These are phyloP conservation scores for Papilio glaucus DNA, from an alignment of 1,140 invertebrate species.

Conservation along the genomic window DNA sequence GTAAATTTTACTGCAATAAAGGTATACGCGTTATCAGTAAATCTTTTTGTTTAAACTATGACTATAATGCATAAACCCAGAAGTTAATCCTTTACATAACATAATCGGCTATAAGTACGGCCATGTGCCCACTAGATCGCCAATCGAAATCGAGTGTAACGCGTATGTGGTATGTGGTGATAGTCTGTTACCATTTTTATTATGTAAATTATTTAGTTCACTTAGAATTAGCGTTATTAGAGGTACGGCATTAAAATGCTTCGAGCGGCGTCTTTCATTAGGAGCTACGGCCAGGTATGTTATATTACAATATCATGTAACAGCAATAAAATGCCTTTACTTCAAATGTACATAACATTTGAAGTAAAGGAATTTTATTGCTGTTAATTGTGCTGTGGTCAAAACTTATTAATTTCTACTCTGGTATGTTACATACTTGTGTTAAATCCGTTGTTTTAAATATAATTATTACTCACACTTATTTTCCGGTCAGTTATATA, in stretches of 20 bases:
- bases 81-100: conserved; percentile 54
- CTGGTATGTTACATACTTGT: too few species aligned
- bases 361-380: background rate
- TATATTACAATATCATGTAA: conserved; percentile 25
- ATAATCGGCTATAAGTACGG: conserved; percentile 55
- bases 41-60: conserved; percentile 64
- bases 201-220: conserved; percentile 24
- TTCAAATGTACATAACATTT: too few species aligned
- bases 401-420: background rate
- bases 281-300: conserved; percentile 66
- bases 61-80: conserved; percentile 55
- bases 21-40: conserved; percentile 59
- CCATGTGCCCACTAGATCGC: conserved; percentile 33
- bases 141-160: conserved; percentile 12
- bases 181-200: conserved; percentile 19
- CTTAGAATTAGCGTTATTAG: conserved; percentile 21
- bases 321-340: too few species aligned
- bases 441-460: too few species aligned
- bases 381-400: background rate
- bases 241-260: conserved; percentile 54
- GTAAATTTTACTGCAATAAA: conserved; percentile 67
- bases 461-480: too few species aligned
- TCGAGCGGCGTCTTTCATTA: conserved; percentile 70
- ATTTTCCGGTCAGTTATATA: too few species aligned
- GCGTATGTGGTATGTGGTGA: background rate